Base-by-base conservation (phyloP, 2,888 invertebrate species). In the Fissipunctia ypsillon region DNA sequence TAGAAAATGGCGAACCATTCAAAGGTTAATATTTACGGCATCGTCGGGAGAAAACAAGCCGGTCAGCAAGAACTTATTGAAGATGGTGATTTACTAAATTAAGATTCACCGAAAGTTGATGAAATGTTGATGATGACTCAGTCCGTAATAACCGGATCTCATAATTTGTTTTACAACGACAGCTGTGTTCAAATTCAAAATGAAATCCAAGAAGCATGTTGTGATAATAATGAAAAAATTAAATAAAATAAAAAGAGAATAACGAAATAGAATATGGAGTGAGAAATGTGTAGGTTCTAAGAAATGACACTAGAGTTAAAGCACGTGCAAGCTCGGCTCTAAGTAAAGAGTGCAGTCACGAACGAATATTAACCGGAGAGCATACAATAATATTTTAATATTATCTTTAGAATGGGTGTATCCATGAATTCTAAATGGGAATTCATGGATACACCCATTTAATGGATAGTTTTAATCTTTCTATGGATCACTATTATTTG, bases 91-190 rank as follows among this genome's bases (percentile, higher is more conserved):
- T 69, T 48, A 43, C 14, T 43, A 61, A 70, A 74, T 73, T 70
- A 66, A 78, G 25, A 80, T 66, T 63, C 74, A 67, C 69, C 50
- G 83, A 84, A 84, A 84, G 84, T 84, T 64, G 57, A 77, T 78
- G 71, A 84, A 73, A 80, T 77, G 76, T 45, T 25, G 38, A 64
- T 63, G 50, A 74, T 73, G 78, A 79, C 59, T 79, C 74, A 81
- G 74, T 52, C 61, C 50, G 10, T 70, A 67, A 45, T 60, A 76
- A 81, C 81, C 82, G 81, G 76, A 73, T 83, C 70, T 76, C 68
- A 70, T 67, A 72, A 78, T 76, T 66, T 74, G 41, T 76, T 74
- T 71, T 59, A 70, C 41, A 61, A 72, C 54, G 69, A 70, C 71
- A 78, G 69, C 64, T 60, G 52, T 70, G 57, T 57, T 70, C n/a